Percentiles rank a stretch among this genome's conserved stretches.
phyloP scores from a whole-genome alignment of 2,888 invertebrate genomes.

The Lycia hirtaria region DNA sequence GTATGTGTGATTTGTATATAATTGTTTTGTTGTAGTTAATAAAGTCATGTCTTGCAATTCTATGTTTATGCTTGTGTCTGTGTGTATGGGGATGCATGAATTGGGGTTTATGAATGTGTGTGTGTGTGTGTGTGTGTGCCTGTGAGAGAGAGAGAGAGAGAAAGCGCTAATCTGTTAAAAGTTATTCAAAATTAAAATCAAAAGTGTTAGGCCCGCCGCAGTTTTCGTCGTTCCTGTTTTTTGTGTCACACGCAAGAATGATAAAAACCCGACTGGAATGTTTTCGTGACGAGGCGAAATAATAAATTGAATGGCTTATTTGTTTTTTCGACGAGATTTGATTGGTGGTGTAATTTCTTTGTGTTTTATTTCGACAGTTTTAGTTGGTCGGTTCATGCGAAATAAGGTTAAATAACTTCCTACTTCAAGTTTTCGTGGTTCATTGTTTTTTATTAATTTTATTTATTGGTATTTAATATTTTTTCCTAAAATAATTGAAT shows the following conservation, averaged over 20 bases:
- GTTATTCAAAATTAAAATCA: conserved; percentile 16
- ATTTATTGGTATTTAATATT: conserved; percentile 2
- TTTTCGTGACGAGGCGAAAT: conserved; percentile 40
- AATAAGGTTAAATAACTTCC: conserved; percentile 21
- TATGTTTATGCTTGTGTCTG: no score
- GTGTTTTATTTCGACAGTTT: conserved; percentile 43
- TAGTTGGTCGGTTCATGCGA: conserved; percentile 41
- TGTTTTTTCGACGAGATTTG: conserved; percentile 40
- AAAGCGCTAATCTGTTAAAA: no score
- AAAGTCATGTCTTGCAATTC: no score
- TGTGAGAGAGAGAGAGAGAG: no score
- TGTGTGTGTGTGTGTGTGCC: no score
- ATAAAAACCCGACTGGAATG: conserved; percentile 34
- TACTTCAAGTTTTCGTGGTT: conserved; percentile 20
- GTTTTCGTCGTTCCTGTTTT: conserved; percentile 17
- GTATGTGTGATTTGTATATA: no score
- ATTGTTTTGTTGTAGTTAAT: no score
- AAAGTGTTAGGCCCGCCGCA: conserved; percentile 35
- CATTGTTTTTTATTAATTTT: neutral
- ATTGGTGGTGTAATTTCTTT: conserved; percentile 42
- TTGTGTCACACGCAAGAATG: conserved; percentile 39
- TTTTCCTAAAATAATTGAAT: no score
- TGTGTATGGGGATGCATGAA: no score
- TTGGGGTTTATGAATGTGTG: no score
- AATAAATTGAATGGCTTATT: conserved; percentile 46